A percentile compares a stretch with the other conserved stretches of the same genome.
These are phyloP conservation scores for Carlito syrichta DNA, from an alignment of 2,113 vertebrate species.

Conservation along the genomic window DNA sequence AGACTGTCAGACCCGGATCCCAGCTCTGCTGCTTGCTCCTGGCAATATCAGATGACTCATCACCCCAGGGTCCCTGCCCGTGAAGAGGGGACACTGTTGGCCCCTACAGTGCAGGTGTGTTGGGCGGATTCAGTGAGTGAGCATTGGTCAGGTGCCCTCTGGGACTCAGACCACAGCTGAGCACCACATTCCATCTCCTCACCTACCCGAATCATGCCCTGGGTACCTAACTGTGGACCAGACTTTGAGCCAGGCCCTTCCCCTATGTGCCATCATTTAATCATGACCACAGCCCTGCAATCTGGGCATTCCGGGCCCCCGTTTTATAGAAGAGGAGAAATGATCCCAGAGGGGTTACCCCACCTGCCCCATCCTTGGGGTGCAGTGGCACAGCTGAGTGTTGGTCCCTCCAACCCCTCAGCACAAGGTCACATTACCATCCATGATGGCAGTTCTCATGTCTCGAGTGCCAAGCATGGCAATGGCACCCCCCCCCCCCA, in stretches of 20 bases:
- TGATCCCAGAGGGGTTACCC: not conserved
- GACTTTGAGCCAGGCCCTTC: not conserved
- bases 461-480: not conserved
- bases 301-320: too few species aligned
- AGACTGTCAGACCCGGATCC: not conserved
- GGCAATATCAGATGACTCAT: not conserved
- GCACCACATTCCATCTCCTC: not conserved
- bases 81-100: not conserved
- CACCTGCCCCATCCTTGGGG: fast-evolving
- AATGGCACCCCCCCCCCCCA: not conserved
- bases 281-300: not conserved
- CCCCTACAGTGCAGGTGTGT: not conserved
- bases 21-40: not conserved
- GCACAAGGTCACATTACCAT: not conserved
- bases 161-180: not conserved
- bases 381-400: not conserved
- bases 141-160: not conserved
- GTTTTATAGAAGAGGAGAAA: not conserved
- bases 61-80: not conserved
- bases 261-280: not conserved
- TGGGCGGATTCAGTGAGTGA: not conserved
- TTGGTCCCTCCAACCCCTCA: not conserved
- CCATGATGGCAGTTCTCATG: not conserved
- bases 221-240: not conserved
- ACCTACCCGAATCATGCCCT: not conserved